These are phyloP conservation scores for Brenthis ino DNA, from an alignment of 2,888 invertebrate species.

Conservation along the genomic window DNA sequence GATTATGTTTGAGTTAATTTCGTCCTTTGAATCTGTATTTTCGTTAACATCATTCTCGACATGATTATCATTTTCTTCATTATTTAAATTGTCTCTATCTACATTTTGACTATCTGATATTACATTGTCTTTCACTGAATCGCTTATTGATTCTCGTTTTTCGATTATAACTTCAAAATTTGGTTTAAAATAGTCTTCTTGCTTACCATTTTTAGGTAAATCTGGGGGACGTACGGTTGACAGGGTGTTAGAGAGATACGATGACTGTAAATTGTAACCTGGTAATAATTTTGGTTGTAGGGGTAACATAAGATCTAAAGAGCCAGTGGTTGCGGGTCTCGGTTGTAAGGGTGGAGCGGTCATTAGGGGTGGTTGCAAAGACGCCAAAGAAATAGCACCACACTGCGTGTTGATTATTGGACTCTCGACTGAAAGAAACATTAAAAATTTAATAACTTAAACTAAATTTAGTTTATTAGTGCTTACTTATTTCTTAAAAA, in stretches of 20 bases:
- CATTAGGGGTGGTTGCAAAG: conserved; percentile 77
- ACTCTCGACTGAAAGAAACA: conserved; percentile 80
- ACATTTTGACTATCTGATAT: conserved; percentile 52
- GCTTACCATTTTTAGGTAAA: conserved; percentile 51
- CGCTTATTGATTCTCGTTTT: conserved; percentile 57
- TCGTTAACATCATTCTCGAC: conserved; percentile 47
- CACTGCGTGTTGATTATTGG: conserved; percentile 75
- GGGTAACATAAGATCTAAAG: conserved; percentile 86
- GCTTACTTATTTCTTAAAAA: too few relatives aligned
- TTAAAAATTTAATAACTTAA: conserved; percentile 17
- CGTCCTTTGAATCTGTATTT: conserved; percentile 57
- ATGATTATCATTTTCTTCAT: conserved; percentile 51
- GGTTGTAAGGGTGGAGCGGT: conserved; percentile 85
- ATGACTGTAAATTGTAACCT: conserved; percentile 77
- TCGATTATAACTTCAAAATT: conserved; percentile 67
- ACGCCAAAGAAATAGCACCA: conserved; percentile 76
- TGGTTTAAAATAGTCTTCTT: conserved; percentile 53
- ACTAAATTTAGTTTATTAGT: neutral
- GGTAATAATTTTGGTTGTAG: conserved; percentile 87
- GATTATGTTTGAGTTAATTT: conserved; percentile 73
- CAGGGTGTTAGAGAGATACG: conserved; percentile 76
- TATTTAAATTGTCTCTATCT: conserved; percentile 49
- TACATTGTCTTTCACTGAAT: conserved; percentile 45
- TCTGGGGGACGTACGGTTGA: conserved; percentile 77
- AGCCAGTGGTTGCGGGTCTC: conserved; percentile 86